These are phyloP conservation scores for Corvus cornix DNA, from an alignment of 2,113 vertebrate species.

Conservation along the genomic window DNA sequence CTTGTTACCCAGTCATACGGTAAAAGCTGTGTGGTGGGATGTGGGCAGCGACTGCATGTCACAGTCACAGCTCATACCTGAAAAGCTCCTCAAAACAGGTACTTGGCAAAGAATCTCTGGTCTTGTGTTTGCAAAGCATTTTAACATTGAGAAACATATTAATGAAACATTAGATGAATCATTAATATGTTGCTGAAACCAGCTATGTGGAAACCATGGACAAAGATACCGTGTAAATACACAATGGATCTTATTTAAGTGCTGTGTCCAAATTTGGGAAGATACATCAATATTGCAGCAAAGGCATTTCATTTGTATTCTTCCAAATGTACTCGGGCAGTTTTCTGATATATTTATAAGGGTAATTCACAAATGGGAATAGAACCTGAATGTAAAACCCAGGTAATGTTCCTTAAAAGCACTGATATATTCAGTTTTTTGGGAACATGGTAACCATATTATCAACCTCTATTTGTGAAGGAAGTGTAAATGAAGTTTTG, in stretches of 20 bases:
- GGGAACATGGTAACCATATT: not conserved
- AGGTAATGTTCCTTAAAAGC: not conserved
- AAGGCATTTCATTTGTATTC: not conserved
- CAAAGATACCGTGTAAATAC: not conserved
- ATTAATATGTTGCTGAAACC: not conserved
- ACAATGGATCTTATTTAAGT: not conserved
- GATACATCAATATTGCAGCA: not conserved
- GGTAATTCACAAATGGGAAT: not conserved
- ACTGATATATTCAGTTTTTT: not conserved
- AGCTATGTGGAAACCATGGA: not conserved
- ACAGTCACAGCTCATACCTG: not conserved
- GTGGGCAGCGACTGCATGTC: accelerated
- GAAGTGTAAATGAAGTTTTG: not conserved
- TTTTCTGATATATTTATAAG: not conserved
- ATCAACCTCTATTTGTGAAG: not conserved
- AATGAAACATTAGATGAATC: not conserved
- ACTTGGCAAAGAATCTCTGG: not conserved
- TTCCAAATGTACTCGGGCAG: not conserved
- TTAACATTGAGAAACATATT: not conserved
- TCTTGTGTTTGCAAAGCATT: not conserved
- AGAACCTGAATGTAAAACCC: not conserved
- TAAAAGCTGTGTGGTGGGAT: not conserved
- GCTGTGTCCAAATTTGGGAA: not conserved
- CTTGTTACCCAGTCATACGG: not conserved
- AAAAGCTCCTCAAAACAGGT: not conserved